phyloP scores from a whole-genome alignment of 2,888 invertebrate species.

The Epinotia brunnichana region DNA sequence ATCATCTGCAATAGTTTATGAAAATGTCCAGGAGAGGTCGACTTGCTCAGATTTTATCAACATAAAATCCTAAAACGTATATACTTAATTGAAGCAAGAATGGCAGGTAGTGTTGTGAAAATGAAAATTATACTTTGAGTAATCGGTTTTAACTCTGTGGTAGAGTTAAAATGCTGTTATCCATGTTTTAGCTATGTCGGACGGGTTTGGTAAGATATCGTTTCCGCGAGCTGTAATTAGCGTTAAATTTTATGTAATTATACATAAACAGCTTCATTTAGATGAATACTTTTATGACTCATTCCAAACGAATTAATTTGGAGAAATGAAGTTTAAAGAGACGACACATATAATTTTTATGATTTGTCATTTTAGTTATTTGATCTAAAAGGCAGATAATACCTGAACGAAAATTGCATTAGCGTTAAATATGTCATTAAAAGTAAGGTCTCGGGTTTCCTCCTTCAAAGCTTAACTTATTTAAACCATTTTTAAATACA shows the following conservation, averaged over 20 bases:
- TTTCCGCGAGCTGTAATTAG: constrained; percentile 29
- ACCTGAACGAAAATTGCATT: too few species aligned
- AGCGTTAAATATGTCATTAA: too few species aligned
- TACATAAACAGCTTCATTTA: constrained; percentile 40
- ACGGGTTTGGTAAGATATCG: constrained; percentile 8
- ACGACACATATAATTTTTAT: neutral
- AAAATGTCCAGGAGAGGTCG: neutral
- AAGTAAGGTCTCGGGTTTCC: too few species aligned
- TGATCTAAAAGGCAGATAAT: neutral
- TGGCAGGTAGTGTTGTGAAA: neutral
- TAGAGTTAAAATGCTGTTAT: neutral
- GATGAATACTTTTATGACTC: neutral
- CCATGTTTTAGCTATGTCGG: neutral
- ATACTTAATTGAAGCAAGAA: neutral
- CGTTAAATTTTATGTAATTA: constrained; percentile 22
- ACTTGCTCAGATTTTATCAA: neutral
- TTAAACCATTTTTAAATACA: too few species aligned
- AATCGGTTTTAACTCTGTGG: neutral
- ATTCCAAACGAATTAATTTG: neutral
- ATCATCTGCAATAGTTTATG: neutral
- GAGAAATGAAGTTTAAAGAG: neutral
- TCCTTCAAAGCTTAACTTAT: too few species aligned
- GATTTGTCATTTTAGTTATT: neutral
- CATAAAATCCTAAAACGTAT: too few species aligned
- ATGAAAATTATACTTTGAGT: neutral